Evolutionary conservation across 2,888 invertebrate genomes (phyloP).

Genomic region (Drosophila atripex): DNA sequence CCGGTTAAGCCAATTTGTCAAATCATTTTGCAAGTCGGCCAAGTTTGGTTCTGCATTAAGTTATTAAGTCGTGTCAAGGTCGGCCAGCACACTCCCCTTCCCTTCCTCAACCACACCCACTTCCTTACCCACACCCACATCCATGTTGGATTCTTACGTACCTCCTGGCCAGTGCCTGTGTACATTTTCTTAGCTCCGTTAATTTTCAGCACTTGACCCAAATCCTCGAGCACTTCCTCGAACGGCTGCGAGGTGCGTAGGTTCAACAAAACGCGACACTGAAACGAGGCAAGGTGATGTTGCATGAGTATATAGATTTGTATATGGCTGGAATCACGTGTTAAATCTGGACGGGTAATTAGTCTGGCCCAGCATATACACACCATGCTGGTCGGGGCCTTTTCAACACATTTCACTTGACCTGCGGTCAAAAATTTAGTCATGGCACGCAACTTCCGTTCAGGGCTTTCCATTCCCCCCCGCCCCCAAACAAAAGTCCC

Average conservation of each 20-base stretch:
- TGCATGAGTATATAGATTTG: conserved; percentile 27
- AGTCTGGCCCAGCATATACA: conserved; percentile 42
- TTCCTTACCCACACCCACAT: neutral
- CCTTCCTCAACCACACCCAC: too few species aligned
- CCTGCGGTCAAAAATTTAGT: conserved; percentile 60
- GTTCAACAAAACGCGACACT: conserved; percentile 96
- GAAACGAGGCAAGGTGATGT: conserved; percentile 58
- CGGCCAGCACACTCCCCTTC: neutral
- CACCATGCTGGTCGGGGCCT: conserved; percentile 39
- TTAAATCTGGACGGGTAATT: conserved; percentile 61
- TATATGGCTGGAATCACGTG: conserved; percentile 32
- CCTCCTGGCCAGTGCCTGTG: conserved; percentile 96
- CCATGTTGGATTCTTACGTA: conserved; percentile 82
- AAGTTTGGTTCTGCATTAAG: conserved; percentile 47
- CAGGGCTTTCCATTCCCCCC: too few species aligned
- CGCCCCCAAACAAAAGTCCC: too few species aligned
- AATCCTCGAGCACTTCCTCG: conserved; percentile 96
- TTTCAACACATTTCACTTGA: conserved; percentile 65
- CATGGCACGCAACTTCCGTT: conserved; percentile 77
- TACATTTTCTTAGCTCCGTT: conserved; percentile 95
- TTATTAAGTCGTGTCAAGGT: conserved; percentile 45
- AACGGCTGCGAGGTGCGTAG: conserved; percentile 96
- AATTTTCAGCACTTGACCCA: conserved; percentile 96
- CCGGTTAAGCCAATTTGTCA: conserved; percentile 27
- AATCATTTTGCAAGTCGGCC: conserved; percentile 20